Evolutionary conservation across 2,797 vertebrate genomes (phyloP), one percentile per base, ranked within the genome.

Genomic region (Cossypha dichroa): DNA sequence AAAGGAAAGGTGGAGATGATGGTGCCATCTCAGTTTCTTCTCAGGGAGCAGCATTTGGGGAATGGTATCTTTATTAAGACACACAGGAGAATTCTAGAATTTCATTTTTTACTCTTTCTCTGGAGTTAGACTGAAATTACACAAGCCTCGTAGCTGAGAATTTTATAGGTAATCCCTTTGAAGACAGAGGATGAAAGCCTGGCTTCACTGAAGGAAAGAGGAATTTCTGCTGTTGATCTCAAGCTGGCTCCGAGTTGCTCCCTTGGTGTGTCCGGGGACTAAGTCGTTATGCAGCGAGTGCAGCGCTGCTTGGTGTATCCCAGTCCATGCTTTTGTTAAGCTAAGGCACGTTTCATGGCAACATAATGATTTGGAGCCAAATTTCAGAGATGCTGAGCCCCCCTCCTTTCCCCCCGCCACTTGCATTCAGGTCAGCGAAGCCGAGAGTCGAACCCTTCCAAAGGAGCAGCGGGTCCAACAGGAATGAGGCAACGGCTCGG

Each of bases 121-220:
- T 63, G 41, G 78, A 68, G 73, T 83, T 88, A 59, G 66, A 40
- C 58, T 85, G 91, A 80, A 91, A 88, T 88, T 78, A 46, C 68
- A 55, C 69, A 78, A 69, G 76, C 48, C 55, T 90, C 1, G 0
- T 69, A 90, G 87, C 3, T 59, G 87, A 84, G 94, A 78, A 93
- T 90, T 88, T 90, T 78, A 72, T 91, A 90, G 85, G 91, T 91
- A 86, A 93, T 94, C 79, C 75, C 81, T 96, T 72, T 92, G 84
- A 95, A 96, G 95, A 80, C 41, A 38, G 72, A 83, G 89, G 90
- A 96, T 84, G 76, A 94, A 94, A 96, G 90, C 40, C 77, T 91
- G 90, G 75, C 93, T 95, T 90, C 11, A 3, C 33, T 17, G 34
- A 84, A 92, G 88, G 77, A 67, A 93, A 80, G 88, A 74, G 78